phyloP scores from a whole-genome alignment of 2,113 vertebrate species.

The Hippopotamus amphibius region DNA sequence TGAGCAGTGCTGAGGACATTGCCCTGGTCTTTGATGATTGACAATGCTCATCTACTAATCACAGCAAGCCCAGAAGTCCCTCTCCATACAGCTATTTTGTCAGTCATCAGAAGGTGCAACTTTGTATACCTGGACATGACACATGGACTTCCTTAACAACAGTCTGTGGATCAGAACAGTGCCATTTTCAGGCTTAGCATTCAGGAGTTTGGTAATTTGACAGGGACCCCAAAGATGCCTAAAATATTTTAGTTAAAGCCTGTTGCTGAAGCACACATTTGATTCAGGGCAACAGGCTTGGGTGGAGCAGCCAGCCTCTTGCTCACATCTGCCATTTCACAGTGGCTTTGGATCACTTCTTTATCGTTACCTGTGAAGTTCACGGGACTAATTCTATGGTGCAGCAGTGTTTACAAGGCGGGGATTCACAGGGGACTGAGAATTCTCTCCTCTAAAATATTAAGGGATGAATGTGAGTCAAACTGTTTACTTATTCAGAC shows the following conservation, averaged over 20 bases:
- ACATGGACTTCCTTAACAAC: background rate
- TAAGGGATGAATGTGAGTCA: background rate
- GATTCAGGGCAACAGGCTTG: background rate
- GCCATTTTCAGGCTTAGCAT: background rate
- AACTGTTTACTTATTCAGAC: background rate
- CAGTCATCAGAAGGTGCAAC: background rate
- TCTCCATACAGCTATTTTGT: background rate
- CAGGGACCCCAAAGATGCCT: background rate
- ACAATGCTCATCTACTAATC: background rate
- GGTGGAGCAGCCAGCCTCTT: background rate
- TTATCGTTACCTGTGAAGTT: background rate
- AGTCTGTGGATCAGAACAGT: background rate
- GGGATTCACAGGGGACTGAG: background rate
- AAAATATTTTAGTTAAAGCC: background rate
- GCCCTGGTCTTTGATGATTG: background rate
- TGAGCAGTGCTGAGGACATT: background rate
- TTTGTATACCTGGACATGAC: background rate
- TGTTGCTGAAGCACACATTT: background rate
- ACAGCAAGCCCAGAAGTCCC: background rate
- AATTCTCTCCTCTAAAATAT: background rate
- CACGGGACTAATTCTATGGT: background rate
- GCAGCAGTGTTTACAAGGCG: background rate
- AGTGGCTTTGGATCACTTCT: background rate
- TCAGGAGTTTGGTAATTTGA: background rate
- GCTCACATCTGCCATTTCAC: background rate